These are phyloP conservation scores for Trachelipus rathkii DNA, from an alignment of 1,140 invertebrate species.

Conservation along the genomic window DNA sequence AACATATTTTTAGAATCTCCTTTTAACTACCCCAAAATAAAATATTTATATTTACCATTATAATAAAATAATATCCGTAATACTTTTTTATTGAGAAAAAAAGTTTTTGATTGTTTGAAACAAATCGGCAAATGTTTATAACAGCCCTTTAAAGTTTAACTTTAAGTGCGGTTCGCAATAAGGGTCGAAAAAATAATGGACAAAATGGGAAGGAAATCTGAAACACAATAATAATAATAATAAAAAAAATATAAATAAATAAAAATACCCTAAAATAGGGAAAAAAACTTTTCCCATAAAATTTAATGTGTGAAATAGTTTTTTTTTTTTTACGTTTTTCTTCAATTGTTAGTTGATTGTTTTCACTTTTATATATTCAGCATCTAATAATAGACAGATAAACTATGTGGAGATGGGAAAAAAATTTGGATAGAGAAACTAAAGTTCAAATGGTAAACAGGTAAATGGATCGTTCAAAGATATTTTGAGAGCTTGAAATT, in stretches of 20 bases:
- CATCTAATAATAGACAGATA: too few relatives aligned
- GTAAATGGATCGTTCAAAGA: neutral
- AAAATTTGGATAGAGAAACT: neutral
- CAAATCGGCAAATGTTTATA: too few relatives aligned
- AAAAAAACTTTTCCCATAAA: neutral
- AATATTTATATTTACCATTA: too few relatives aligned
- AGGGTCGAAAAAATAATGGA: neutral
- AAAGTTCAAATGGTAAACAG: neutral
- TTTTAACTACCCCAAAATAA: too few relatives aligned
- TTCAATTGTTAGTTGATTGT: neutral
- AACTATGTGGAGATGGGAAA: neutral
- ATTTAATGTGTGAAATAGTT: neutral
- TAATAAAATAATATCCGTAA: too few relatives aligned
- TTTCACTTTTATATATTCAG: neutral
- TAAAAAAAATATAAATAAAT: neutral
- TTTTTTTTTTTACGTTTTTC: neutral
- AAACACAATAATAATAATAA: constrained; percentile 10
- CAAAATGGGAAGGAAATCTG: neutral
- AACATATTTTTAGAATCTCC: too few relatives aligned
- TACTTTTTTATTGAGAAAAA: too few relatives aligned
- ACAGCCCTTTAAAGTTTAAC: too few relatives aligned
- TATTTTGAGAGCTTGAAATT: neutral
- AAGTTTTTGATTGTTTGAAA: too few relatives aligned
- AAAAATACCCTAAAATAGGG: neutral
- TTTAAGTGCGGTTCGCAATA: neutral